Evolutionary conservation across 2,888 invertebrate species (phyloP).

Genomic region (Argyra leucocephala): DNA sequence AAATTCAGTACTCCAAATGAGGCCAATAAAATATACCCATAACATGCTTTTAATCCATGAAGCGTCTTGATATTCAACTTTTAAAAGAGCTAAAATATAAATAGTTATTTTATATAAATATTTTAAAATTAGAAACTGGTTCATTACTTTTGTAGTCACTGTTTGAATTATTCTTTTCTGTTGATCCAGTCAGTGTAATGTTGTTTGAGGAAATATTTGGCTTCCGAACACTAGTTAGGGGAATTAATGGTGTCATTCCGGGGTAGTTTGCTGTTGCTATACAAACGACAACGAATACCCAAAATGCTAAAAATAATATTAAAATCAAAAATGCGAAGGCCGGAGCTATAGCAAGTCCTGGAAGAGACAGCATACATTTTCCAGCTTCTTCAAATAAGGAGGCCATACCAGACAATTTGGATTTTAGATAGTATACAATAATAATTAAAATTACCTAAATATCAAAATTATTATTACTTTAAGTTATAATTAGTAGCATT

Average conservation of each 20-base stretch:
- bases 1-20: slow-evolving; percentile 90
- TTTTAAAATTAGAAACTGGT: background rate
- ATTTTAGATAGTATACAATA: slow-evolving; percentile 65
- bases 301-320: slow-evolving; percentile 69
- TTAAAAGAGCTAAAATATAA: slow-evolving; percentile 51
- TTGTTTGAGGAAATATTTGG: slow-evolving; percentile 26
- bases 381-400: slow-evolving; percentile 84
- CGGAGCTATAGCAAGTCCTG: slow-evolving; percentile 76
- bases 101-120: slow-evolving; percentile 12
- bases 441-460: slow-evolving; percentile 62
- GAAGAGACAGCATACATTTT: slow-evolving; percentile 73
- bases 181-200: slow-evolving; percentile 22
- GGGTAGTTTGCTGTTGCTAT: slow-evolving; percentile 71
- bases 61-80: slow-evolving; percentile 65
- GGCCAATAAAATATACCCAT: slow-evolving; percentile 83
- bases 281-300: slow-evolving; percentile 75
- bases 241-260: slow-evolving; percentile 45
- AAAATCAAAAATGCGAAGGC: slow-evolving; percentile 72
- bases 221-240: slow-evolving; percentile 25
- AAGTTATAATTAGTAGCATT: background rate
- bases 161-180: slow-evolving; percentile 27
- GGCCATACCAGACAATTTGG: slow-evolving; percentile 71
- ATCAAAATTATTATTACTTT: slow-evolving; percentile 19
- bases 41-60: slow-evolving; percentile 84
- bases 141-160: slow-evolving; percentile 33